phyloP scores from a whole-genome alignment of 2,113 vertebrate species.

The Proteles cristata region DNA sequence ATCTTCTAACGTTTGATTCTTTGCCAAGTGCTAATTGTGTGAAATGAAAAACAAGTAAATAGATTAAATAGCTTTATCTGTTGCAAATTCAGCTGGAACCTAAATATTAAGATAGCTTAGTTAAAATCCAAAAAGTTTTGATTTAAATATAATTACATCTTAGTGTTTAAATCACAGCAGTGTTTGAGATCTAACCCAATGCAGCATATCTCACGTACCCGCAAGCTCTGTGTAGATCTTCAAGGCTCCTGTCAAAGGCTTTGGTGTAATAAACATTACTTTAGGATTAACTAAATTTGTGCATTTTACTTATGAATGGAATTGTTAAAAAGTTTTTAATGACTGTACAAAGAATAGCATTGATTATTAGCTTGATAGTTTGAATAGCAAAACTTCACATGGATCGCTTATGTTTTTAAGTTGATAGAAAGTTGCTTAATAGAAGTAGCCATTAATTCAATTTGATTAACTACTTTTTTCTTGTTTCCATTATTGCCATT shows the following conservation, averaged over 20 bases:
- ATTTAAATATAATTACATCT: background rate
- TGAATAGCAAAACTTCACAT: background rate
- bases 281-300: background rate
- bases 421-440: background rate
- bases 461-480: no score
- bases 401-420: background rate
- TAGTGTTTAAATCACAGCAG: background rate
- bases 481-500: background rate
- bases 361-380: background rate
- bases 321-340: background rate
- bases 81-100: background rate
- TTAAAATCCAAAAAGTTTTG: background rate
- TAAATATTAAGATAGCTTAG: background rate
- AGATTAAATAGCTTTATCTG: background rate
- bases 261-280: background rate
- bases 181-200: background rate
- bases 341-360: background rate
- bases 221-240: conserved; percentile 93
- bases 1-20: background rate
- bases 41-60: background rate
- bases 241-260: conserved; percentile 82
- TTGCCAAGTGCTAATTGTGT: background rate
- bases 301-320: background rate
- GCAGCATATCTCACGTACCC: conserved; percentile 91
- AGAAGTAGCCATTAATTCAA: background rate